Base-by-base conservation (phyloP, 2,113 vertebrate species). In the Ceyx melanurus region DNA sequence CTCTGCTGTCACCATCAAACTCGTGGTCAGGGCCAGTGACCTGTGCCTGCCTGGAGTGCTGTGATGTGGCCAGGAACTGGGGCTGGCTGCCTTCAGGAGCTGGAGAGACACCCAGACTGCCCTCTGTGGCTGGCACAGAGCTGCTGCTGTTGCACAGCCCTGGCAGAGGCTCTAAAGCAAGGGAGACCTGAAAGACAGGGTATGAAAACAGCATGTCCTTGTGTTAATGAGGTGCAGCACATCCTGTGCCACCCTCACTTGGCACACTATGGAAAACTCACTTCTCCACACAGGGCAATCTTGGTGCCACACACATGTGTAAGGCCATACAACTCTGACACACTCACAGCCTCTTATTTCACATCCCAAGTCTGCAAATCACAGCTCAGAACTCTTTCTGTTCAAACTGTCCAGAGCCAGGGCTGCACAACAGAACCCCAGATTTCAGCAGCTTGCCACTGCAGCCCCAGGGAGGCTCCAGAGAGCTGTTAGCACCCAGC, bases 121-220 rank as follows among this genome's bases (percentile, higher is more conserved):
- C 43, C 43, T 45, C 43, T 45, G 43, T 45, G 43, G 43, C 43
- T 45, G 43, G 43, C 43, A 45, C 43, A 45, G 43, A 45, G 43
- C 43, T 45, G 43, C 43, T 45, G 43, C 43, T 45, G 43, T 45
- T 45, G 43, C 43, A 45, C 43, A 95, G 92, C 65, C 98, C 98
- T 54, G 98, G 97, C 57, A 99, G 96, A 66, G 99, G 98, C 80
- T 99, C 99, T 37, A 99, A 90, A 85, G 86, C 95, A 25, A 99
- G 97, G 0, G 98, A 99, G 43, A 99, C 98, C 99, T 99, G 86
- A 65, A 92, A 89, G 35, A 75, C 13, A 93, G n/a, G 15, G 35
- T 2, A 4, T 4, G n/a, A 53, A 91, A 76, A 37, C 0, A 62
- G 13, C 8, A 33, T 33, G 70, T 25, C 0, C 0, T 17, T 54